Base-by-base conservation (phyloP, 2,797 vertebrate species). In the Pipistrellus pygmaeus region DNA sequence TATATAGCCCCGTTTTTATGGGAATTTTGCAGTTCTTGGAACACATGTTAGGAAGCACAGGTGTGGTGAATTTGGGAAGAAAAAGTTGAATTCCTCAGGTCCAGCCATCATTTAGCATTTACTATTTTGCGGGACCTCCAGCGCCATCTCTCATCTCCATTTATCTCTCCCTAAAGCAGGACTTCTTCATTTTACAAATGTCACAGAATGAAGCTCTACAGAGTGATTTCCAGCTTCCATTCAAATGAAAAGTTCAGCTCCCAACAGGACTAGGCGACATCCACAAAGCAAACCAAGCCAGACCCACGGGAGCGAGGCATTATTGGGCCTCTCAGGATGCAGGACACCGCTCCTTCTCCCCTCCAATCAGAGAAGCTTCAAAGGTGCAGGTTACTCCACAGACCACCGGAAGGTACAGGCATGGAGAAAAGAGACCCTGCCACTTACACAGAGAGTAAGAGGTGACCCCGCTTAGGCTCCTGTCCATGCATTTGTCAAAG, bases 221-320 rank as follows among this genome's bases (percentile, higher is more conserved):
- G 30, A 75, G 84, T 75, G 85, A 75, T 46, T 94, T 85, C 80
- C 82, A 91, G 68, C 23, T 73, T 89, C 77, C 66, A 85, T 38
- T 77, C 60, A 71, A 89, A 48, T 64, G 77, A 84, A 93, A 93
- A 97, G 92, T 93, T 94, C 95, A 95, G 68, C 94, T 92, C 86
- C 66, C 91, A 57, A 78, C 68, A 91, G 92, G 55, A 81, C 62
- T 8, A 53, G 84, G 69, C 38, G 9, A 78, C 78, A n/a, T 68
- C 69, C 78, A 76, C 94, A 68, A 76, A 91, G 89, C 86, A 71
- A 89, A 89, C 57, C 87, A 46, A 68, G 55, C 68, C 30, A 62
- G 21, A 51, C 76, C 85, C 25, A 0, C 0, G 6, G 38, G 72
- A 32, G 44, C 30, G 12, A 72, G 66, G 27, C 68, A 8, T 46